Evolutionary conservation across 2,888 invertebrate species (phyloP).

Genomic region (Cephus spinipes): DNA sequence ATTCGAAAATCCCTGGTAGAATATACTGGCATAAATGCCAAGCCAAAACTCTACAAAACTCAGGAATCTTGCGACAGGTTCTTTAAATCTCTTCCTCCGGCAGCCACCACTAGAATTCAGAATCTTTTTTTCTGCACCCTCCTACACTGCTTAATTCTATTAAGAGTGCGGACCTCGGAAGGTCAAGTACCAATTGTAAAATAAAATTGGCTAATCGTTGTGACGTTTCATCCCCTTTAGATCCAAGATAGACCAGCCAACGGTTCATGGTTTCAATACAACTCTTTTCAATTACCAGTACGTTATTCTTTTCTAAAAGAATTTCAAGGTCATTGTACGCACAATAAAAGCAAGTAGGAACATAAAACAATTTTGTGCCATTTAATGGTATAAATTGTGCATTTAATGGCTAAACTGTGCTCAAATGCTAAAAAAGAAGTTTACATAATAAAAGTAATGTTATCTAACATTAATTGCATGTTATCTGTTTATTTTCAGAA

Average conservation of each 20-base stretch:
- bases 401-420: not conserved
- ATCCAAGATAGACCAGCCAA: not conserved
- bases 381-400: not conserved
- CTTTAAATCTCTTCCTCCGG: not conserved
- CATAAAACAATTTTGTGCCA: not conserved
- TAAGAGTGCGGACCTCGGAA: not conserved
- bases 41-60: not conserved
- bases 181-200: not conserved
- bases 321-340: not conserved
- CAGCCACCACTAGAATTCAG: not conserved
- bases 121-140: not conserved
- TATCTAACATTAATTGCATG: too few relatives aligned
- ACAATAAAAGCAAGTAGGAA: not conserved
- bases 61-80: not conserved
- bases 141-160: not conserved
- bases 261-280: not conserved
- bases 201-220: not conserved
- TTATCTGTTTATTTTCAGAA: constrained; percentile 67
- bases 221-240: not conserved
- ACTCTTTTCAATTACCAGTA: not conserved
- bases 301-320: not conserved
- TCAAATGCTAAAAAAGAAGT: too few relatives aligned
- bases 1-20: not conserved
- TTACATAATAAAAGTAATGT: too few relatives aligned
- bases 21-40: not conserved